Base-by-base conservation (phyloP, 1,140 invertebrate genomes). In the Acyrthosiphon pisum region DNA sequence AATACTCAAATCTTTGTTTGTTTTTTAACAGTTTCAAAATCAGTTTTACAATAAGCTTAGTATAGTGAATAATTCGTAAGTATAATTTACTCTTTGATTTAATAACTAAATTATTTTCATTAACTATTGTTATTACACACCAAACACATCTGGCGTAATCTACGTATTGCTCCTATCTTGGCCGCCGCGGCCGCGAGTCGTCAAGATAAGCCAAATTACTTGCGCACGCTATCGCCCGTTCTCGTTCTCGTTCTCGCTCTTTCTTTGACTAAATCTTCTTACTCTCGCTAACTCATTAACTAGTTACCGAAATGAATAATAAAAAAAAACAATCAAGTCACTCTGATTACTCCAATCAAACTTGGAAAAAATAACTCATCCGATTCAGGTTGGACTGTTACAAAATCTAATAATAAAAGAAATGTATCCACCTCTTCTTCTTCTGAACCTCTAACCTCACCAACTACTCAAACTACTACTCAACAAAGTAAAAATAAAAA, bases 111-210 rank as follows among this genome's bases (percentile, higher is more conserved):
- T 23, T 83, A 83, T 83, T 83, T 83, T 83, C 20, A 83, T 83
- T 83, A 83, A 83, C 20, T 83, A 83, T 83, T 83, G 81, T 83
- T 83, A 83, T 83, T 83, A 83, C 35, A 37, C 81, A 83, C 6
- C 81, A 83, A 83, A 83, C 35, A 83, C 18, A 83, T 41, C 35
- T 83, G 81, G 81, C 18, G 81, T 83, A 83, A 83, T 83, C 35
- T 37, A 83, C 81, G 81, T n/a, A n/a, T 83, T 83, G 35, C 81
- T 83, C 81, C 81, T 83, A 83, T 83, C 81, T 83, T 83, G 81
- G 81, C 35, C 18, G 11, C 76, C 76, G 76, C 76, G 76, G 11
- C 76, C 35, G 76, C 35, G 46, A 35, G 35, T 81, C 76, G 76
- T 81, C 76, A 81, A 81, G 76, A 81, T 83, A 83, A 83, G 81